These are phyloP conservation scores for Lasioglossum pauxillum DNA, from an alignment of 2,888 invertebrate genomes.

Conservation along the genomic window DNA sequence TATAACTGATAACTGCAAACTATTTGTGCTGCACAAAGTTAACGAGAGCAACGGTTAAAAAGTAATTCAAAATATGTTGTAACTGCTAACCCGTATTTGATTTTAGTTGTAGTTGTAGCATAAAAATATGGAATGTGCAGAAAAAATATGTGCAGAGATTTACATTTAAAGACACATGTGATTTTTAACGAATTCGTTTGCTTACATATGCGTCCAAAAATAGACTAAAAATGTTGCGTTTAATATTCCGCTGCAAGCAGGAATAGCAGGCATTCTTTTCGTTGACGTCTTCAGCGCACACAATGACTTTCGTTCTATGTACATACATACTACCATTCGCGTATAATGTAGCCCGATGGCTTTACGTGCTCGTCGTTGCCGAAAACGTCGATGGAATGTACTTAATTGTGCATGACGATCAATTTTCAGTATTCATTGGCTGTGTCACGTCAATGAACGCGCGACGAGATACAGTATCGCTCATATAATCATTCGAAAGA, in stretches of 20 bases:
- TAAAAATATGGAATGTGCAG: no score
- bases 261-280: slow-evolving; percentile 13
- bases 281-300: slow-evolving; percentile 23
- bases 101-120: no score
- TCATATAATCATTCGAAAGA: neutral
- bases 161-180: neutral
- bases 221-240: neutral
- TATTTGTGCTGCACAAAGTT: neutral
- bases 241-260: neutral
- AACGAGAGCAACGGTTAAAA: neutral
- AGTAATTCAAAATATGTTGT: neutral
- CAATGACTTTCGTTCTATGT: slow-evolving; percentile 53
- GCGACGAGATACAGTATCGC: neutral
- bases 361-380: neutral
- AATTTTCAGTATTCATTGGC: neutral
- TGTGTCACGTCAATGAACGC: neutral
- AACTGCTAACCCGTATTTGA: no score
- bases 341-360: slow-evolving; percentile 13
- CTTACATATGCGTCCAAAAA: neutral
- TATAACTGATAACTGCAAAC: neutral
- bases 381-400: neutral
- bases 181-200: neutral
- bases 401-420: neutral
- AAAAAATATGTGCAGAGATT: neutral
- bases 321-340: neutral